Evolutionary conservation across 2,113 vertebrate genomes (phyloP), one percentile per base, ranked within the genome.

Genomic region (Ahaetulla prasina): DNA sequence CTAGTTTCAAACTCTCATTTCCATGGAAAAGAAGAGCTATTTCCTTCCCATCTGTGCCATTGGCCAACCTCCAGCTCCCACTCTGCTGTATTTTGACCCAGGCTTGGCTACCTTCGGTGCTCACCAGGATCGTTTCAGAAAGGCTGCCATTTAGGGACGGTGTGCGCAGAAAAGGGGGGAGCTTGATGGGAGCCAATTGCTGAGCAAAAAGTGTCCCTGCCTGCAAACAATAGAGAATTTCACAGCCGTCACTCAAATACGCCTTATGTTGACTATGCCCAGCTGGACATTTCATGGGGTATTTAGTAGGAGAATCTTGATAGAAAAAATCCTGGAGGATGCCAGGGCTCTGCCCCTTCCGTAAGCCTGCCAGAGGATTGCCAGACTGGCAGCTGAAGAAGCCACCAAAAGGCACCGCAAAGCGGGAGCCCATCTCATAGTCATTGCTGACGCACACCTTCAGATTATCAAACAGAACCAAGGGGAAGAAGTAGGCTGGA

Each of bases 211-310:
- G 97, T 18, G 96, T 47, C 2, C 96, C 97, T 0, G 97, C 97
- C 90, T 96, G 93, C 49, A 98, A 96, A 30, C 98, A 97, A 88
- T 96, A 97, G 57, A 98, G 96, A 25, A 98, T 93, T 94, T 98
- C 96, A 93, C 98, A 98, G 1, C 97, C 97, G 4, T 98, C 97
- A 0, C 96, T 98, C 89, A 98, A 95, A 43, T 94, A 89, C 0
- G 96, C 97, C 1, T 97, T 95, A 93, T 97, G 96, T 68, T 98
- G 97, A 88, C 97, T 98, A 55, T 97, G 97, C 30, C 96, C 95
- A 0, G 92, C 89, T 16, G 98, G 97, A 93, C 98, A 98, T 25
- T 93, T 57, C 93, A 45, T 55, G 63, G 92, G 91, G 20, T 85
- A 30, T 12, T 43, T 25, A 0, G 23, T 47, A 53, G 54, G 1